phyloP scores from a whole-genome alignment of 2,888 invertebrate species.

The Thymelicus sylvestris region DNA sequence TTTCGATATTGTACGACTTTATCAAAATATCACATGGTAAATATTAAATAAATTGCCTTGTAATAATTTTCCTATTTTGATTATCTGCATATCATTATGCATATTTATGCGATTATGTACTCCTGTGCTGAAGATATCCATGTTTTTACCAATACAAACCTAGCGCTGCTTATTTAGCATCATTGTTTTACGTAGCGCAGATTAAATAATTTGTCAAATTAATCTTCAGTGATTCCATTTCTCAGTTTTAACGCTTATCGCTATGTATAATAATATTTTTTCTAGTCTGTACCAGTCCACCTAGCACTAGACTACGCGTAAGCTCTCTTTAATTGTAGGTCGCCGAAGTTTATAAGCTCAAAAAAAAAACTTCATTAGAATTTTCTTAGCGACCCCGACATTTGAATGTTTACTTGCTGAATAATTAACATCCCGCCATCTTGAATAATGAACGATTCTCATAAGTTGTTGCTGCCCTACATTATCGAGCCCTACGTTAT shows the following conservation, averaged over 20 bases:
- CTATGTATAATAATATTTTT: background rate
- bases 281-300: background rate
- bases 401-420: constrained; percentile 31
- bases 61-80: background rate
- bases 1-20: background rate
- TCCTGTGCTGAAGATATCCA: too few species aligned
- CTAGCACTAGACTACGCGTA: constrained; percentile 39
- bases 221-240: background rate
- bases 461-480: constrained; percentile 15
- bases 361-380: constrained; percentile 13
- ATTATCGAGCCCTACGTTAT: constrained; percentile 25
- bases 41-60: too few species aligned
- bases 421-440: constrained; percentile 33
- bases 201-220: background rate
- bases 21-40: background rate
- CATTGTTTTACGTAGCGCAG: background rate
- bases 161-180: too few species aligned
- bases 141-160: too few species aligned
- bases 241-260: background rate
- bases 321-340: constrained; percentile 22
- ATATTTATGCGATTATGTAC: too few species aligned
- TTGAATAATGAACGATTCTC: constrained; percentile 32
- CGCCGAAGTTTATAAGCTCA: constrained; percentile 6
- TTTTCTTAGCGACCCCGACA: constrained; percentile 22
- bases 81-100: background rate